A percentile compares a stretch with the other conserved stretches of the same genome.
Conservation (phyloP, 1,140 invertebrate genomes). For the Drosophila baimaii region DNA sequence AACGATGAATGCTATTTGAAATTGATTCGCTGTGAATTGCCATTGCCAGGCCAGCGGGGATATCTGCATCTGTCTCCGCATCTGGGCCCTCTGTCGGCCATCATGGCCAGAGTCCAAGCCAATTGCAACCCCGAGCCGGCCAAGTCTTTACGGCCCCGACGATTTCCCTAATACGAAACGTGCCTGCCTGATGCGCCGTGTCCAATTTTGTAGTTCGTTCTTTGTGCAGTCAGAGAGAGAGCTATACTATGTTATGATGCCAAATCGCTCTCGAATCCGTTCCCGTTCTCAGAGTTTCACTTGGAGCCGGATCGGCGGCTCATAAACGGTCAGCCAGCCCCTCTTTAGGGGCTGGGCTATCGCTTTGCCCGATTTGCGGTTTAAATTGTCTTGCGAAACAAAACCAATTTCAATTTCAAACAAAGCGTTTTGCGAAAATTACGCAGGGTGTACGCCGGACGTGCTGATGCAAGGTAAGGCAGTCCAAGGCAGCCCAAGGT, state of each 20-base stretch:
- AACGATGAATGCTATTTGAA: conserved; percentile 76
- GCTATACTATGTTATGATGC: no score
- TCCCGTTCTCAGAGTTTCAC: conserved; percentile 59
- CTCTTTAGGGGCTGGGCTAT: conserved; percentile 47
- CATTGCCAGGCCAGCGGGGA: background rate
- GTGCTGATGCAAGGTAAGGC: conserved; percentile 48
- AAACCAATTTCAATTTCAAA: conserved; percentile 81
- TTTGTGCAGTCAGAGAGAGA: conserved; percentile 64
- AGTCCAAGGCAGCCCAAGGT: conserved; percentile 13
- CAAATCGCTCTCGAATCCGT: conserved; percentile 63
- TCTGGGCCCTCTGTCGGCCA: conserved; percentile 40
- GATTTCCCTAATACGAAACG: conserved; percentile 81
- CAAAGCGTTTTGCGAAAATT: conserved; percentile 77
- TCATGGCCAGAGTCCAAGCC: conserved; percentile 63
- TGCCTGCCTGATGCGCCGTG: conserved; percentile 75
- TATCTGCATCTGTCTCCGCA: conserved; percentile 9
- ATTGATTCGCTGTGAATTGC: conserved; percentile 80
- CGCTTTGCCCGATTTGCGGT: conserved; percentile 73
- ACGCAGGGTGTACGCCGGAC: conserved; percentile 68
- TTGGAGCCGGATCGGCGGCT: conserved; percentile 11
- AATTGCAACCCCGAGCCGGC: conserved; percentile 51
- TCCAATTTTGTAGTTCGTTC: conserved; percentile 78
- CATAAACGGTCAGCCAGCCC: conserved; percentile 21
- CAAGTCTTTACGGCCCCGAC: conserved; percentile 50
- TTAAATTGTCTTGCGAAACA: conserved; percentile 70